phyloP scores from a whole-genome alignment of 2,113 vertebrate species.

The Colinus virginianus region DNA sequence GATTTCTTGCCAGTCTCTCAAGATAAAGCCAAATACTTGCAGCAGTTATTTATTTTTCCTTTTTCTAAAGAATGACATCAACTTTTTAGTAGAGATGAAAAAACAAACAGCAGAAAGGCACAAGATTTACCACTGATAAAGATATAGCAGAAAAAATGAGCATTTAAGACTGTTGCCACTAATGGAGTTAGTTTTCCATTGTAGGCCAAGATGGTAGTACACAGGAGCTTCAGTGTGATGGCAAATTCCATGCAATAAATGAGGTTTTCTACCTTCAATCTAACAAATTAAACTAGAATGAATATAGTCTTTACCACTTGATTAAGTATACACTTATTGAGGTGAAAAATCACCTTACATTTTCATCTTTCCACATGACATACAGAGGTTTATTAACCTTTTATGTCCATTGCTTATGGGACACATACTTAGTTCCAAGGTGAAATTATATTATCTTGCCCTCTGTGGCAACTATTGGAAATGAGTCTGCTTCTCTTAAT shows the following conservation, averaged over 20 bases:
- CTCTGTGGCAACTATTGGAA: background rate
- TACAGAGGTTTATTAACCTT: background rate
- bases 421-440: background rate
- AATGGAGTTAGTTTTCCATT: background rate
- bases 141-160: background rate
- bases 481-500: background rate
- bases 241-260: background rate
- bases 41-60: background rate
- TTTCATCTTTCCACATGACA: rapidly evolving
- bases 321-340: background rate
- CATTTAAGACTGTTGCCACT: background rate
- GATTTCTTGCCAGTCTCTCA: background rate
- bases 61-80: background rate
- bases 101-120: background rate
- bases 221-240: background rate
- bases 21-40: background rate
- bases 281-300: background rate
- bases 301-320: background rate
- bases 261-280: background rate
- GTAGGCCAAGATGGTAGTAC: background rate
- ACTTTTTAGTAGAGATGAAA: background rate
- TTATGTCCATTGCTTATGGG: background rate
- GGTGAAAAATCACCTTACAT: background rate
- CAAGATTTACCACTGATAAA: background rate
- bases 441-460: background rate